These are phyloP conservation scores for Leucania comma DNA, from an alignment of 2,888 invertebrate genomes.

Conservation along the genomic window DNA sequence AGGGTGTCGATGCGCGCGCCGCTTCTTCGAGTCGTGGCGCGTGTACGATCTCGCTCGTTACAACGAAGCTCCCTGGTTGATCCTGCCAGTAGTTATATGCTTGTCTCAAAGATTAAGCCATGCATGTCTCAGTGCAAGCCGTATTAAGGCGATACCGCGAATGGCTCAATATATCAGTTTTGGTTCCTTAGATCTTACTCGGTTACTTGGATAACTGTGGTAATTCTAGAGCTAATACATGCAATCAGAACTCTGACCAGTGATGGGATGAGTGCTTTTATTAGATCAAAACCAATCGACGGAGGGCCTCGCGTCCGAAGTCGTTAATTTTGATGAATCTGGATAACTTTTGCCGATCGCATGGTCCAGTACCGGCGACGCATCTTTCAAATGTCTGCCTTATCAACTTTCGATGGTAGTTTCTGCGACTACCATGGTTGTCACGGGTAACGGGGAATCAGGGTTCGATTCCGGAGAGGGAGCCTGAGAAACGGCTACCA, in stretches of 20 bases:
- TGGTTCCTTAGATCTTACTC: too few species aligned
- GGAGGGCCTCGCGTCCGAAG: too few species aligned
- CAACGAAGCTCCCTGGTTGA: conserved; percentile 49
- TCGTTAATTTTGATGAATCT: background rate
- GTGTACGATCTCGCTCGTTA: too few species aligned
- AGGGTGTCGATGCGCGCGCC: too few species aligned
- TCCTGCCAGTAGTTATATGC: conserved; percentile 92
- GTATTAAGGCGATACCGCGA: conserved; percentile 76
- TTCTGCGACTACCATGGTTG: conserved; percentile 74
- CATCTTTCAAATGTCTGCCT: too few species aligned
- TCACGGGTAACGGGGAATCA: conserved; percentile 94
- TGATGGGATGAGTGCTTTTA: background rate
- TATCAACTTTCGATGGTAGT: conserved; percentile 81
- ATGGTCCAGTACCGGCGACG: too few species aligned
- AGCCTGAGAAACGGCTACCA: conserved; percentile 93
- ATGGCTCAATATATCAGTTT: conserved; percentile 90
- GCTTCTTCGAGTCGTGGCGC: too few species aligned
- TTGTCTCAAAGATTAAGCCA: conserved; percentile 91
- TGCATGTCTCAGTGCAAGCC: conserved; percentile 92
- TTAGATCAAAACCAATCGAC: background rate
- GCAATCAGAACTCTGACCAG: too few species aligned
- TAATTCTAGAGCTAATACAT: too few species aligned
- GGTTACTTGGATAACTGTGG: too few species aligned
- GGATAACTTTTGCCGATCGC: conserved; percentile 52
- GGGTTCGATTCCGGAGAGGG: conserved; percentile 93